phyloP scores from a whole-genome alignment of 2,113 vertebrate genomes.

The Gallinago paraguaiae region DNA sequence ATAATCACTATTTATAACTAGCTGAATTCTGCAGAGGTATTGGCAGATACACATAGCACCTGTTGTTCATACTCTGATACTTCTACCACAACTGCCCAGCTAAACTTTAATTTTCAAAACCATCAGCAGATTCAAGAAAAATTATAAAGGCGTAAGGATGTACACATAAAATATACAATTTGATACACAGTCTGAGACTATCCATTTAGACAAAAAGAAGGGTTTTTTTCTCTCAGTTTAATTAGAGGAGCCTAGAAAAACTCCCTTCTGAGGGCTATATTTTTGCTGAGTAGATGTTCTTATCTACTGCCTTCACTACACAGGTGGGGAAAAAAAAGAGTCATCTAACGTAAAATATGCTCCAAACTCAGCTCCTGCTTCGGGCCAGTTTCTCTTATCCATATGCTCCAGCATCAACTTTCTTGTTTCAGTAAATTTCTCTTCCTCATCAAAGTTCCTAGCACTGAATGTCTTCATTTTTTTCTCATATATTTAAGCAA shows the following conservation, averaged over 20 bases:
- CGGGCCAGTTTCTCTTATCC: background rate
- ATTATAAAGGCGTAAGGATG: background rate
- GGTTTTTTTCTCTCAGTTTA: accelerated
- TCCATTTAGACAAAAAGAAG: background rate
- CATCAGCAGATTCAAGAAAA: background rate
- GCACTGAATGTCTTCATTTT: background rate
- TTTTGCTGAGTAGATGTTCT: background rate
- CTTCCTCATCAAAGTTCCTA: background rate
- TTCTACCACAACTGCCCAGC: background rate
- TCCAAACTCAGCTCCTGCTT: background rate
- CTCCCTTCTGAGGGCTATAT: background rate
- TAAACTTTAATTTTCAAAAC: background rate
- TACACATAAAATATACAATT: background rate
- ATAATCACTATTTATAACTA: background rate
- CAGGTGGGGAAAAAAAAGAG: background rate
- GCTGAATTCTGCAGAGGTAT: background rate
- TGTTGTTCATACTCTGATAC: background rate
- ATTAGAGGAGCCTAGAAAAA: background rate
- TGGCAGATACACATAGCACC: background rate
- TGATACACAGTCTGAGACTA: background rate
- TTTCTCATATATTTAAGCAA: background rate
- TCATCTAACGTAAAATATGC: background rate
- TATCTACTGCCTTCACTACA: background rate
- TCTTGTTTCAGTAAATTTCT: background rate
- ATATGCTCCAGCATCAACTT: background rate